phyloP scores from a whole-genome alignment of 2,797 vertebrate species.

The Yasuhikotakia modesta region DNA sequence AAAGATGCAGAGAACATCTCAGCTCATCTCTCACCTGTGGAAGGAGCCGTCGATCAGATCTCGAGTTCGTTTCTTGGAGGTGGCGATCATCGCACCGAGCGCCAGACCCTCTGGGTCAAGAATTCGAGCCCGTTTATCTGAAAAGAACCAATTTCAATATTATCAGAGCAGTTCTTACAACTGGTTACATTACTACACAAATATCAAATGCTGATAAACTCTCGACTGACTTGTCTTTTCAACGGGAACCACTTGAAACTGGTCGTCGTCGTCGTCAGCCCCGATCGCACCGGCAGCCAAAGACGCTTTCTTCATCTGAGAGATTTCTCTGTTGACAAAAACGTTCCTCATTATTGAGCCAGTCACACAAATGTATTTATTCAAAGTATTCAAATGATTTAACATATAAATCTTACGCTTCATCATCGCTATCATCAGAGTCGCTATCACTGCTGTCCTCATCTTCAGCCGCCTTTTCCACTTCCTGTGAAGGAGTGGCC shows the following conservation, averaged over 20 bases:
- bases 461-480: neutral
- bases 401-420: slow-evolving; percentile 69
- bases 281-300: slow-evolving; percentile 41
- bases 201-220: neutral
- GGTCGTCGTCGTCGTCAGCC: slow-evolving; percentile 50
- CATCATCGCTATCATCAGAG: slow-evolving; percentile 77
- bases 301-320: slow-evolving; percentile 68
- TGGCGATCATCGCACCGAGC: slow-evolving; percentile 85
- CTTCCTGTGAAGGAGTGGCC: slow-evolving; percentile 63
- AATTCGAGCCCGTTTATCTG: slow-evolving; percentile 82
- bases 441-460: slow-evolving; percentile 66
- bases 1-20: neutral
- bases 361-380: neutral
- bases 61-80: slow-evolving; percentile 85
- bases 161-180: neutral
- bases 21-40: slow-evolving; percentile 77
- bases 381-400: neutral
- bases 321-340: slow-evolving; percentile 72
- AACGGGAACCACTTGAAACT: slow-evolving; percentile 88
- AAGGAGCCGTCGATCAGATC: slow-evolving; percentile 90
- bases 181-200: neutral
- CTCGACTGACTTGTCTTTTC: slow-evolving; percentile 85
- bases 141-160: slow-evolving; percentile 13
- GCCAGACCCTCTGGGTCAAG: slow-evolving; percentile 91
- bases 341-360: neutral